Percentiles rank a stretch among this genome's conserved stretches.
Conservation (phyloP, 2,888 invertebrate genomes). For the Pheosia gnoma region DNA sequence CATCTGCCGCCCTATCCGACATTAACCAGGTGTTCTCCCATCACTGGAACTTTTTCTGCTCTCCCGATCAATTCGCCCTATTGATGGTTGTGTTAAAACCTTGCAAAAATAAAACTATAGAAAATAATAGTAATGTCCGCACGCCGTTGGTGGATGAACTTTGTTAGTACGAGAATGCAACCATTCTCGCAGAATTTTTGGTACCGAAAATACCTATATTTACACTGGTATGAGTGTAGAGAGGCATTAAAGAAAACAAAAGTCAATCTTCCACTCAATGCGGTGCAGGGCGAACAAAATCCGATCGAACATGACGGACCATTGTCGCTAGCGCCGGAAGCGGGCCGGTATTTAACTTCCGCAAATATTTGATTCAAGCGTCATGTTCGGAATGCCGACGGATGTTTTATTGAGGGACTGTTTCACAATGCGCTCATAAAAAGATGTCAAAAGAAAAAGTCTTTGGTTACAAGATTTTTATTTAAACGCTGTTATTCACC, state of each 20-base stretch:
- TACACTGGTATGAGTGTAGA: too few species aligned
- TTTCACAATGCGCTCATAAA: too few species aligned
- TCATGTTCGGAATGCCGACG: conserved; percentile 45
- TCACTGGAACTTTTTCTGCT: conserved; percentile 11
- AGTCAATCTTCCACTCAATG: conserved; percentile 18
- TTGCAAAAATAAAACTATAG: background rate
- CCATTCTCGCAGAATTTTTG: too few species aligned
- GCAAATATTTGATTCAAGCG: conserved; percentile 55
- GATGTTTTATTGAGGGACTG: conserved; percentile 11
- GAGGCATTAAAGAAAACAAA: conserved; percentile 2
- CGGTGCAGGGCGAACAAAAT: conserved; percentile 34
- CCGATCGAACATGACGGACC: conserved; percentile 41
- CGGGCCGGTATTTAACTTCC: conserved; percentile 51
- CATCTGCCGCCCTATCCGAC: conserved; percentile 58
- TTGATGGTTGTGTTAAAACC: conserved; percentile 8
- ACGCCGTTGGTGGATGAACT: too few species aligned
- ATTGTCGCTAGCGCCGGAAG: conserved; percentile 50
- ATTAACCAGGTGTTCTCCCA: conserved; percentile 51
- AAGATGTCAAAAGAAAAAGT: too few species aligned
- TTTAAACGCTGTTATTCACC: too few species aligned
- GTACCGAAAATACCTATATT: too few species aligned
- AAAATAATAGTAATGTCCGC: too few species aligned
- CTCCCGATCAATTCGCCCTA: conserved; percentile 6
- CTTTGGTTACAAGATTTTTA: too few species aligned
- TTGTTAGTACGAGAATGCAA: too few species aligned